Conservation (phyloP, 2,797 vertebrate species). For the Novumbra hubbsi region DNA sequence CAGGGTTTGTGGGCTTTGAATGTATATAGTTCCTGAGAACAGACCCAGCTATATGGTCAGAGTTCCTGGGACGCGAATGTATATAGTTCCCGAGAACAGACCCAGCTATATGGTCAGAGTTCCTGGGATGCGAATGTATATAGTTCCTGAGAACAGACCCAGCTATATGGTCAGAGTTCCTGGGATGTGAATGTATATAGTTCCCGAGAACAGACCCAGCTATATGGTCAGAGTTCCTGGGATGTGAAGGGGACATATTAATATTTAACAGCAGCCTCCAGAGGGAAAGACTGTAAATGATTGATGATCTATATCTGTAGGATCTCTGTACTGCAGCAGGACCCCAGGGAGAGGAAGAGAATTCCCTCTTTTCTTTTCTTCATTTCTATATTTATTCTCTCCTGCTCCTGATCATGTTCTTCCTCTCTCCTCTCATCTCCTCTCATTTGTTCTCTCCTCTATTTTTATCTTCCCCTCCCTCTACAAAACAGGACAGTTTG, state of each 20-base stretch:
- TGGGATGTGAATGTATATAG: constrained; percentile 69
- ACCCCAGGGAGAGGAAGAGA: not conserved
- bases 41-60: constrained; percentile 70
- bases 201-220: constrained; percentile 52
- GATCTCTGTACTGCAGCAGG: constrained; percentile 50
- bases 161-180: constrained; percentile 71
- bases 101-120: too few species aligned
- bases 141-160: constrained; percentile 39
- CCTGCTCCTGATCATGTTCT: not conserved
- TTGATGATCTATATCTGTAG: constrained; percentile 66
- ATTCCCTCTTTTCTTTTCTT: not conserved
- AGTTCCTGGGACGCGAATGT: constrained; percentile 74
- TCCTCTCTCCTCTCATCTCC: not conserved
- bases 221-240: constrained; percentile 73
- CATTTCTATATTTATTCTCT: not conserved
- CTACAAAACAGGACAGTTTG: not conserved
- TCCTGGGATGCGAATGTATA: too few species aligned
- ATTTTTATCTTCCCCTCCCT: not conserved
- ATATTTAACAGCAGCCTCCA: constrained; percentile 76
- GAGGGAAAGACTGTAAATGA: constrained; percentile 72
- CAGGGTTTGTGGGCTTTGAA: too few species aligned
- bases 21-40: constrained; percentile 4
- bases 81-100: not conserved
- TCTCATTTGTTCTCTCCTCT: not conserved
- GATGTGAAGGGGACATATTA: constrained; percentile 77